Evolutionary conservation across 2,113 vertebrate species (phyloP).

Genomic region (Engystomops pustulosus): DNA sequence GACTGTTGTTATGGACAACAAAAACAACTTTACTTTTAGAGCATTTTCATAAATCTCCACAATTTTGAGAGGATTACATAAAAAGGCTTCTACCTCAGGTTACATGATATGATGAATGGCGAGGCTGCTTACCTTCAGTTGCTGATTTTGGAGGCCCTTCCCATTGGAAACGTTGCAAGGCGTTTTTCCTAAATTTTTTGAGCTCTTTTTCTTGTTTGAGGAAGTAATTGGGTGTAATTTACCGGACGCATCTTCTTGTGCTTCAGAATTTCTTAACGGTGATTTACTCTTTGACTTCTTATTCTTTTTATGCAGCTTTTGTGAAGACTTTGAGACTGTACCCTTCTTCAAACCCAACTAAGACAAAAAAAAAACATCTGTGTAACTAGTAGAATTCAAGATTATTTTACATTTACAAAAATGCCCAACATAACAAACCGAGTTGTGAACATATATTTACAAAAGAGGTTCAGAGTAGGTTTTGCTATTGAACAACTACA

Average conservation of each 20-base stretch:
- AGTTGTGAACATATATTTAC: no score
- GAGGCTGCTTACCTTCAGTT: background rate
- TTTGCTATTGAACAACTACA: no score
- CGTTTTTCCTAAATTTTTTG: background rate
- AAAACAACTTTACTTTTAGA: no score
- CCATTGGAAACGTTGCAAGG: background rate
- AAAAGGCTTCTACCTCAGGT: no score
- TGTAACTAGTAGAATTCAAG: background rate
- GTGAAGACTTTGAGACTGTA: background rate
- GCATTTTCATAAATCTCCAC: no score
- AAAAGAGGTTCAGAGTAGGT: no score
- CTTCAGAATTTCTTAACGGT: background rate
- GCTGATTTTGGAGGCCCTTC: background rate
- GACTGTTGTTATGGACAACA: no score
- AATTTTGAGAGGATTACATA: no score
- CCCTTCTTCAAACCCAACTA: background rate
- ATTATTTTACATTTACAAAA: no score
- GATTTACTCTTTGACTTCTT: background rate
- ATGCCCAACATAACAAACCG: no score
- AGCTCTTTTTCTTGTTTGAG: background rate
- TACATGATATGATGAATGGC: background rate
- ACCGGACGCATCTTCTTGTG: background rate
- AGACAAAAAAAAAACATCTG: background rate
- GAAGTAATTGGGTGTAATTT: background rate
- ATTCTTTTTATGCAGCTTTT: conserved; percentile 47